A percentile compares a stretch with the other conserved stretches of the same genome.
Evolutionary conservation across 2,113 vertebrate genomes (phyloP).

Genomic region (Hyla sarda): DNA sequence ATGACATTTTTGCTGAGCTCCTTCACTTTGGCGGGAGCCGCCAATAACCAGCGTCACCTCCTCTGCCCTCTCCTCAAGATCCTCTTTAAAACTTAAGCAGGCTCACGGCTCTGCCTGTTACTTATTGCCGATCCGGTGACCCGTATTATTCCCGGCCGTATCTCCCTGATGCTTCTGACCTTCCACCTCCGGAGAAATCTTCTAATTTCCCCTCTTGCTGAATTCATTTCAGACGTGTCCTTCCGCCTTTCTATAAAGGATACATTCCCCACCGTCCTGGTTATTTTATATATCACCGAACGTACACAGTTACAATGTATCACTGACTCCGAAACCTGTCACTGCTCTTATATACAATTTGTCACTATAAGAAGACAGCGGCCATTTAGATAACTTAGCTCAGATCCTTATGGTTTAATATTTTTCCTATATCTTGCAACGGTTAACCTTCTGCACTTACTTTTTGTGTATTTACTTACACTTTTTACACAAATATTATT

Average conservation of each 20-base stretch:
- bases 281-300: not conserved
- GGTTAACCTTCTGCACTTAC: no score
- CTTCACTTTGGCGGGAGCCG: constrained; percentile 10
- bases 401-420: no score
- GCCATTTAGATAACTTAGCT: no score
- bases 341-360: no score
- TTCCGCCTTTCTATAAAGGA: not conserved
- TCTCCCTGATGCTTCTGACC: constrained; percentile 47
- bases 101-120: constrained; percentile 1
- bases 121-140: constrained; percentile 27
- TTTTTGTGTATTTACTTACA: no score
- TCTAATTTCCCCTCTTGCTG: constrained; percentile 32
- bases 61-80: constrained; percentile 49
- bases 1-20: constrained; percentile 55
- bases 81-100: constrained; percentile 46
- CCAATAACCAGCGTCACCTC: constrained; percentile 51
- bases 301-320: not conserved
- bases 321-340: no score
- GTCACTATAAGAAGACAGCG: no score
- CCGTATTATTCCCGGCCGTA: constrained; percentile 31
- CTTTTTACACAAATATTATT: no score
- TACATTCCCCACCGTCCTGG: not conserved
- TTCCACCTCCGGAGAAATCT: constrained; percentile 34
- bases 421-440: no score
- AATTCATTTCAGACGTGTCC: constrained; percentile 33